Conservation (phyloP, 2,113 vertebrate species). For the Mus musculus region GRCm39 chr11:23341001-23341500, state of each 20-base stretch:
- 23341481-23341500: not conserved
- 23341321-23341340: not conserved
- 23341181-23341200: not conserved
- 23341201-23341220: not conserved
- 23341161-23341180: not conserved
- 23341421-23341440: not conserved
- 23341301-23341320: not conserved
- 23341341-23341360: not conserved
- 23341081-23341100: not conserved
- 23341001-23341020: not conserved
- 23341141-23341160: not conserved
- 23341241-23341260: not conserved
- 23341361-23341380: not conserved
- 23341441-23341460: not conserved
- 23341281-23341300: too few species aligned
- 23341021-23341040: not conserved
- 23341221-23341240: not conserved
- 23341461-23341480: not conserved
- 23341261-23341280: too few species aligned
- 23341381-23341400: not conserved
- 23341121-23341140: not conserved
- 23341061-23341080: not conserved
- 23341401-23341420: not conserved
- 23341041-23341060: not conserved
- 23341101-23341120: not conserved